A percentile compares a stretch with the other conserved stretches of the same genome.
These are phyloP conservation scores for Meleagris gallopavo DNA, from an alignment of 2,113 vertebrate species.

Conservation along the genomic window DNA sequence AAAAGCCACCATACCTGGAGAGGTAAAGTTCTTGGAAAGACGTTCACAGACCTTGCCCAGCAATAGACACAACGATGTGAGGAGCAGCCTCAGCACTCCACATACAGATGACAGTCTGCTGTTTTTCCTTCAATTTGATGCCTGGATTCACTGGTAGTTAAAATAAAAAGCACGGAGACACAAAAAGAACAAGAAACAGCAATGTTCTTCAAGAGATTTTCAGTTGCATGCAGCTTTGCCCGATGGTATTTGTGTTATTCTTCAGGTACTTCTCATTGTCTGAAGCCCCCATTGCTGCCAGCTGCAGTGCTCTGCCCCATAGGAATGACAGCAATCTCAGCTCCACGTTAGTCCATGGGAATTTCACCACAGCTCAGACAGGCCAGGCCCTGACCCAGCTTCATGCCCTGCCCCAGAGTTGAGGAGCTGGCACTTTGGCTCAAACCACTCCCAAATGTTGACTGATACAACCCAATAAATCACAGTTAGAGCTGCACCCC, in stretches of 20 bases:
- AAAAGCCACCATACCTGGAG: background rate
- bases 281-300: background rate
- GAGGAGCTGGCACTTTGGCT: background rate
- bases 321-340: background rate
- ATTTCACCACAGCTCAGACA: background rate
- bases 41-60: background rate
- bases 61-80: background rate
- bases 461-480: background rate
- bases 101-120: background rate
- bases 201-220: background rate
- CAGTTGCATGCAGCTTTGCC: background rate
- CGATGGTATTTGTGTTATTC: background rate
- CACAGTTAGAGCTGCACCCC: background rate
- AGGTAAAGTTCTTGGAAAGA: background rate
- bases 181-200: background rate
- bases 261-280: background rate
- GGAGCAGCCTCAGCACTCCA: background rate
- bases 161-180: background rate
- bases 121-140: background rate
- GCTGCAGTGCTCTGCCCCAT: accelerated
- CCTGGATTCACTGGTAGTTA: background rate
- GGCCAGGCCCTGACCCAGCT: background rate
- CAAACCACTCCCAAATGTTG: background rate
- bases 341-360: accelerated
- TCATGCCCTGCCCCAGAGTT: background rate